These are phyloP conservation scores for Bembecia ichneumoniformis DNA, from an alignment of 2,888 invertebrate genomes.

Conservation along the genomic window DNA sequence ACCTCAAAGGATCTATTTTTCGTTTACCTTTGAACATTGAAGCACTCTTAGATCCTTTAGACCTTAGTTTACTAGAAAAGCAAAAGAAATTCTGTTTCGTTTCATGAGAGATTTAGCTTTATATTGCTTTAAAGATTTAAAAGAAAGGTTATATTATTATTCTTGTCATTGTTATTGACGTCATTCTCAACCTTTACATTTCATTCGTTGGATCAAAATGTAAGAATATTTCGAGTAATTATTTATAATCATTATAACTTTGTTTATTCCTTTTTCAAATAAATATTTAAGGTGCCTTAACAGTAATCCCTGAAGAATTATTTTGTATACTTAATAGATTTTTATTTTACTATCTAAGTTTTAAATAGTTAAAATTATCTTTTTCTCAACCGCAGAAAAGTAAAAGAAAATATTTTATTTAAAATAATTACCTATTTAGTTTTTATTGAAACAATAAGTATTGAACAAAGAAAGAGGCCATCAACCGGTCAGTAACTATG, in stretches of 20 bases:
- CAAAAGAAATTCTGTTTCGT: slow-evolving; percentile 19
- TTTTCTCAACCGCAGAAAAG: too few species aligned
- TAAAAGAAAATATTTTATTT: too few species aligned
- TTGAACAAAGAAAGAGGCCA: slow-evolving; percentile 11
- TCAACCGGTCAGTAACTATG: slow-evolving; percentile 18
- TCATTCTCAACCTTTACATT: slow-evolving; percentile 4
- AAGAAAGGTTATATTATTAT: slow-evolving; percentile 24
- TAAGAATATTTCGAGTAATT: too few species aligned
- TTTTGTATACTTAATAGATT: too few species aligned
- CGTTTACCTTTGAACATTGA: slow-evolving; percentile 4
- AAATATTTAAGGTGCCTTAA: too few species aligned
- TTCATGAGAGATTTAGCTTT: slow-evolving; percentile 12
- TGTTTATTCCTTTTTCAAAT: too few species aligned
- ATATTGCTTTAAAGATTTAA: slow-evolving; percentile 18
- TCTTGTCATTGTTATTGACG: slow-evolving; percentile 19
- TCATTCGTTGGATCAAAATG: not conserved
- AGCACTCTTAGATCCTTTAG: slow-evolving; percentile 1
- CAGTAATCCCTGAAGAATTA: too few species aligned
- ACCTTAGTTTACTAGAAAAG: slow-evolving; percentile 6
- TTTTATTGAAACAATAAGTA: too few species aligned
- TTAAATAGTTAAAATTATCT: too few species aligned
- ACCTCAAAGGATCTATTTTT: slow-evolving; percentile 11
- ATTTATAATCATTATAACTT: too few species aligned
- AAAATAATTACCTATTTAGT: too few species aligned
- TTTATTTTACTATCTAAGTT: too few species aligned